phyloP scores from a whole-genome alignment of 2,113 vertebrate species.

The Stigmatopora nigra region DNA sequence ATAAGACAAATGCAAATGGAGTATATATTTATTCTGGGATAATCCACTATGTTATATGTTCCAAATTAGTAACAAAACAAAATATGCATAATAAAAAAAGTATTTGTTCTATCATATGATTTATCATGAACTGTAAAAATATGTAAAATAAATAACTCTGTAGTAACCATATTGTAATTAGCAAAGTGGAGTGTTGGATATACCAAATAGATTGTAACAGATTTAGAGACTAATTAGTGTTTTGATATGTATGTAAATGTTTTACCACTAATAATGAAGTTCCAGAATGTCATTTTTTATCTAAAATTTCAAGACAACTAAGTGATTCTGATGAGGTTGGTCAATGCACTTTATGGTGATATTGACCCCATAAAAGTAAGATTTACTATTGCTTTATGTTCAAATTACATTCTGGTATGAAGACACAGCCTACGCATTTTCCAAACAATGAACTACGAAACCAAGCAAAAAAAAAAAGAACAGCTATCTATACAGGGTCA shows the following conservation, averaged over 20 bases:
- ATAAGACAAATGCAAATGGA: no score
- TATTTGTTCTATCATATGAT: background rate
- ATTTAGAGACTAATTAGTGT: background rate
- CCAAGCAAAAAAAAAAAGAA: conserved; percentile 7
- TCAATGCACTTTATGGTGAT: background rate
- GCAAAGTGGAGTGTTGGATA: background rate
- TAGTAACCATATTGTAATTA: background rate
- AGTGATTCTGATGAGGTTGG: background rate
- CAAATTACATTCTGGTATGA: conserved; percentile 7
- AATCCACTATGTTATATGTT: no score
- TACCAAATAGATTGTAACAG: background rate
- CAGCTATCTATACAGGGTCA: background rate
- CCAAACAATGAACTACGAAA: conserved; percentile 7
- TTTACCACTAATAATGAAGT: background rate
- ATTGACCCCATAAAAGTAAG: background rate
- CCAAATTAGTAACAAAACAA: background rate
- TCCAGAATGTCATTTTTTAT: background rate
- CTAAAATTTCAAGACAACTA: background rate
- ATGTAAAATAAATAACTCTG: background rate
- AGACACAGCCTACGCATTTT: background rate
- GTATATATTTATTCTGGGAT: no score
- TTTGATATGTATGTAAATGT: background rate
- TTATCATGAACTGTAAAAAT: background rate
- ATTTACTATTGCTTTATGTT: conserved; percentile 15
- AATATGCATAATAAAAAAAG: background rate